phyloP scores from a whole-genome alignment of 2,113 vertebrate genomes.

The Rhabdornis inornatus region DNA sequence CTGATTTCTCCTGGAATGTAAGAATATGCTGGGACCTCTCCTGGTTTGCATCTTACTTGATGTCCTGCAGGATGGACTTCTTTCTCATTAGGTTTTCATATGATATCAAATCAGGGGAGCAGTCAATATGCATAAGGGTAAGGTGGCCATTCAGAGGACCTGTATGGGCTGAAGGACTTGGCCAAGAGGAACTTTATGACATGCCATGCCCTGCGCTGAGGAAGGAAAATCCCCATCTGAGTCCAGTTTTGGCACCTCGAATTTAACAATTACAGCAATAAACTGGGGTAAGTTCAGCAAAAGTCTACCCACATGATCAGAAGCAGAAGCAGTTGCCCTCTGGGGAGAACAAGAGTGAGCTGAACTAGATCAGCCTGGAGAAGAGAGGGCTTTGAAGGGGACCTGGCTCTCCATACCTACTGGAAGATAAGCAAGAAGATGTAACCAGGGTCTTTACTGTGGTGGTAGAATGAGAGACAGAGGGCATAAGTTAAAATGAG shows the following conservation, averaged over 20 bases:
- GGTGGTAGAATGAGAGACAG: background rate
- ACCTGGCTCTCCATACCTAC: background rate
- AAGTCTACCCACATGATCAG: background rate
- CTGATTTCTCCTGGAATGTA: background rate
- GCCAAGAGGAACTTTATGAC: background rate
- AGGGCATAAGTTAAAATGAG: background rate
- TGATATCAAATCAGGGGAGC: background rate
- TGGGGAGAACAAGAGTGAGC: background rate
- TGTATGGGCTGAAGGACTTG: background rate
- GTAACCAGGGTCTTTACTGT: background rate
- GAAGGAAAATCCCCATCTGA: background rate
- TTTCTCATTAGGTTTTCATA: background rate
- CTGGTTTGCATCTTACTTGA: background rate
- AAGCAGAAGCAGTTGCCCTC: background rate
- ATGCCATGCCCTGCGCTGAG: background rate
- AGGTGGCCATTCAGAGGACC: background rate
- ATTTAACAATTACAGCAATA: background rate
- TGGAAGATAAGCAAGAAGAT: background rate
- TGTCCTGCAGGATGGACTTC: no score
- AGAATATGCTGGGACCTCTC: background rate
- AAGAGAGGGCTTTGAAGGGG: background rate
- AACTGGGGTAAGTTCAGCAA: background rate
- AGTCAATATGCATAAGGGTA: background rate
- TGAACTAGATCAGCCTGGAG: background rate
- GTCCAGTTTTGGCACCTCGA: background rate